Percentiles rank a stretch among this genome's conserved stretches.
These are phyloP conservation scores for Anguilla anguilla DNA, from an alignment of 2,797 vertebrate species.

Conservation along the genomic window DNA sequence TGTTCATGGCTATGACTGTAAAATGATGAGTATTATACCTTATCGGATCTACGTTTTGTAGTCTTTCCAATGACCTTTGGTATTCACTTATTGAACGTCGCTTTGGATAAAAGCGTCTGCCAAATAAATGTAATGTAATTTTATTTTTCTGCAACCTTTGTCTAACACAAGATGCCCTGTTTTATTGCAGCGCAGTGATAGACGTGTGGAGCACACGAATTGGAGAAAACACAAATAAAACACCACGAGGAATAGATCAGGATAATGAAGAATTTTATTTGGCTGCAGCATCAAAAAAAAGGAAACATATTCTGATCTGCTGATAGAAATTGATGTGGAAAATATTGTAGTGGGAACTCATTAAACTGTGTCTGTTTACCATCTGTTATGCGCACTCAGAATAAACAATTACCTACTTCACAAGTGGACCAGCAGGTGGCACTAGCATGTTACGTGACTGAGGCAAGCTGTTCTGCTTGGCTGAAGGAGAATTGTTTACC, in stretches of 20 bases:
- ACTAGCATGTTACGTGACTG: slow-evolving; percentile 71
- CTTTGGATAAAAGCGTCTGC: too few species aligned
- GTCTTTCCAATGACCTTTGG: too few species aligned
- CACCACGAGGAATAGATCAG: slow-evolving; percentile 55
- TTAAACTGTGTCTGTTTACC: slow-evolving; percentile 60
- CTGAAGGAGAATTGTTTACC: slow-evolving; percentile 76
- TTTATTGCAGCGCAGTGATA: neutral
- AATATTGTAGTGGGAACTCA: slow-evolving; percentile 58
- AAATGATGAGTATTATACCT: too few species aligned
- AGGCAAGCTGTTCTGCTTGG: slow-evolving; percentile 71
- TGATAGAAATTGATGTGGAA: slow-evolving; percentile 60
- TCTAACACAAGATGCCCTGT: neutral
- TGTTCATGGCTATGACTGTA: too few species aligned
- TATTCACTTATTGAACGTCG: too few species aligned
- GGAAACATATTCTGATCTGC: neutral
- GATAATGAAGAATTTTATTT: slow-evolving; percentile 50
- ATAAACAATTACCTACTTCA: slow-evolving; percentile 56
- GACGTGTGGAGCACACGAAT: neutral
- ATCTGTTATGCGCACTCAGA: slow-evolving; percentile 55
- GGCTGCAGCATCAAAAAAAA: neutral
- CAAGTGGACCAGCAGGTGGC: slow-evolving; percentile 70
- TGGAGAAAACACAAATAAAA: slow-evolving; percentile 30
- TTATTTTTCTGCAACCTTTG: neutral
- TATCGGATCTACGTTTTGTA: too few species aligned
- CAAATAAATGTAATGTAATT: too few species aligned